These are phyloP conservation scores for Equus quagga DNA, from an alignment of 2,113 vertebrate genomes.

Conservation along the genomic window DNA sequence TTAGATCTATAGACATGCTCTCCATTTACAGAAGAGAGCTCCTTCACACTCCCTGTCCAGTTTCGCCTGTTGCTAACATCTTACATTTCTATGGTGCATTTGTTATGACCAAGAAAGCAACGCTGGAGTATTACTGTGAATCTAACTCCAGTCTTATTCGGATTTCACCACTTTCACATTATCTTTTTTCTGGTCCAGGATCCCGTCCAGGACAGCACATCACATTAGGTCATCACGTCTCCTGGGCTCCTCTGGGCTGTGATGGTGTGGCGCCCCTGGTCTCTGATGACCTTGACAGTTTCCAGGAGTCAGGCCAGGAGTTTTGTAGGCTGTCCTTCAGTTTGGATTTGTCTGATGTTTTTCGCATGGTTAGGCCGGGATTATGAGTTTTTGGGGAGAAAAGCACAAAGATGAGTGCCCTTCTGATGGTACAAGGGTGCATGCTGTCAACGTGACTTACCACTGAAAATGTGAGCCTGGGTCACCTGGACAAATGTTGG, in stretches of 20 bases:
- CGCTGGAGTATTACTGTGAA: fast-evolving
- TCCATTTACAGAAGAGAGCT: background rate
- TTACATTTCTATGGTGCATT: fast-evolving
- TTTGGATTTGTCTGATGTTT: background rate
- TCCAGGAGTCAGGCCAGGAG: fast-evolving
- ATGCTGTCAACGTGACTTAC: fast-evolving
- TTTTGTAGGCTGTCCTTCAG: background rate
- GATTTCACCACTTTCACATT: background rate
- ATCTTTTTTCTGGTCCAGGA: background rate
- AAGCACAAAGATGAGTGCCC: fast-evolving
- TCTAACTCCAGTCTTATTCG: background rate
- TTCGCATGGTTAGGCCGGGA: background rate
- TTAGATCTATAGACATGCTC: background rate
- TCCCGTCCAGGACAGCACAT: background rate
- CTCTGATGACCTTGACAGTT: background rate
- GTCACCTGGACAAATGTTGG: background rate
- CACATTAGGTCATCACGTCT: fast-evolving
- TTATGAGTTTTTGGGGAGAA: background rate
- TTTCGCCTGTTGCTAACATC: fast-evolving
- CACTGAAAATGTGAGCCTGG: background rate
- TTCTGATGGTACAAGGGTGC: fast-evolving
- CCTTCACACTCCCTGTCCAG: too few relatives aligned
- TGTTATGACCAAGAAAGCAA: background rate
- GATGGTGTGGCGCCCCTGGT: background rate
- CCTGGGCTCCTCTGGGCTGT: background rate